Evolutionary conservation across 2,797 vertebrate species (phyloP).

Genomic region (Hippocampus kuda): DNA sequence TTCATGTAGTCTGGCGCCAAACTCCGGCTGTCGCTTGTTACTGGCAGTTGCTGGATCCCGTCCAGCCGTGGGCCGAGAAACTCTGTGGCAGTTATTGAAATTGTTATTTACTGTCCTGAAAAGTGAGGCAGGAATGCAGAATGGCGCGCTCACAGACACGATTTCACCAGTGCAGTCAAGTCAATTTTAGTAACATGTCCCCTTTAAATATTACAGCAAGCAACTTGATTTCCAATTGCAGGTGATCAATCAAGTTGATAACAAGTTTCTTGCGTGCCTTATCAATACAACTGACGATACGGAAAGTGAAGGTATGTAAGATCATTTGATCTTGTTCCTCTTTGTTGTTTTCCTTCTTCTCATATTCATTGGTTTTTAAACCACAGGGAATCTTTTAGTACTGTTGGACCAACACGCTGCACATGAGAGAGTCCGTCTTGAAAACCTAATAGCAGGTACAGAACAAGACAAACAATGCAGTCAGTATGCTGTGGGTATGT

Average conservation of each 20-base stretch:
- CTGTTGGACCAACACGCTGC: constrained; percentile 96
- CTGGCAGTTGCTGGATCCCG: too few species aligned
- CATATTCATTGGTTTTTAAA: constrained; percentile 10
- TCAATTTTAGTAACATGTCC: background rate
- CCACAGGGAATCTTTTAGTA: constrained; percentile 81
- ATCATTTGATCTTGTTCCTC: background rate
- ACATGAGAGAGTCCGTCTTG: constrained; percentile 89
- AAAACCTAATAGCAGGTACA: constrained; percentile 83
- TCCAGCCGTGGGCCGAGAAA: too few species aligned
- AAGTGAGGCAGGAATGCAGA: too few species aligned
- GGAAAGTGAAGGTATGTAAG: constrained; percentile 44
- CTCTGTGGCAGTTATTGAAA: too few species aligned
- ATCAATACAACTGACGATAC: constrained; percentile 71
- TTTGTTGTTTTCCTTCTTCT: constrained; percentile 6
- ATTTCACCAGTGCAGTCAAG: too few species aligned
- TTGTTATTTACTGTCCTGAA: too few species aligned
- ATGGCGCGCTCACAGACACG: too few species aligned
- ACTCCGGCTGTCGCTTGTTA: too few species aligned
- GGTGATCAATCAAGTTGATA: constrained; percentile 97
- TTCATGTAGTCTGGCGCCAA: too few species aligned
- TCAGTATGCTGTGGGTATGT: background rate
- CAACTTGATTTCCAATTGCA: constrained; percentile 34
- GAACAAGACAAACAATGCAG: background rate
- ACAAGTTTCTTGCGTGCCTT: constrained; percentile 92
- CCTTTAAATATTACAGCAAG: background rate